phyloP scores from a whole-genome alignment of 2,888 invertebrate species.

The Callinectes sapidus region DNA sequence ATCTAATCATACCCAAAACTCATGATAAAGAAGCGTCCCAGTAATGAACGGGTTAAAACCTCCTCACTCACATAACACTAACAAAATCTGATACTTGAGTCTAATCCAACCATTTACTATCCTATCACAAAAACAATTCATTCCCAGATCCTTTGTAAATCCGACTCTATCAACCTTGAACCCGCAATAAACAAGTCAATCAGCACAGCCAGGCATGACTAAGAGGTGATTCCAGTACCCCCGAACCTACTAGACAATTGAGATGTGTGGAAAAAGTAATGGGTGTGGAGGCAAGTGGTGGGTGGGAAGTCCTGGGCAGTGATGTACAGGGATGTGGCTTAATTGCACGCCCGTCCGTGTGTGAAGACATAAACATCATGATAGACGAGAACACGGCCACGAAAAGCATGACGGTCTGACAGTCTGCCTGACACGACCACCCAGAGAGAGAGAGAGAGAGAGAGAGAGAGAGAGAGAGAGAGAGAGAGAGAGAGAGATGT shows the following conservation, averaged over 20 bases:
- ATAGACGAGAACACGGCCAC: not conserved
- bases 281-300: not conserved
- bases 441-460: not conserved
- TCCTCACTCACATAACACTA: too few relatives aligned
- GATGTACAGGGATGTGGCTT: not conserved
- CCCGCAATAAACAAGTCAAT: too few relatives aligned
- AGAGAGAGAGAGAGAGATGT: slow-evolving; percentile 25
- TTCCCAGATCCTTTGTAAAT: too few relatives aligned
- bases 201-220: not conserved
- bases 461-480: slow-evolving; percentile 25
- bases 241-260: not conserved
- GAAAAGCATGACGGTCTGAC: not conserved
- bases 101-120: too few relatives aligned
- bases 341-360: not conserved
- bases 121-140: too few relatives aligned
- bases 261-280: not conserved
- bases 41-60: too few relatives aligned
- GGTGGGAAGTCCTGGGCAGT: not conserved
- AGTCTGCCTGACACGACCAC: not conserved
- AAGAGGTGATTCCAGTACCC: not conserved
- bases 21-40: too few relatives aligned
- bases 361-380: not conserved
- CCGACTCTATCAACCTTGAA: too few relatives aligned
- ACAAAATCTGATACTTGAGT: too few relatives aligned
- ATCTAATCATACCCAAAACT: too few relatives aligned